Conservation (phyloP, 2,113 vertebrate species). For the Corythaixoides concolor region DNA sequence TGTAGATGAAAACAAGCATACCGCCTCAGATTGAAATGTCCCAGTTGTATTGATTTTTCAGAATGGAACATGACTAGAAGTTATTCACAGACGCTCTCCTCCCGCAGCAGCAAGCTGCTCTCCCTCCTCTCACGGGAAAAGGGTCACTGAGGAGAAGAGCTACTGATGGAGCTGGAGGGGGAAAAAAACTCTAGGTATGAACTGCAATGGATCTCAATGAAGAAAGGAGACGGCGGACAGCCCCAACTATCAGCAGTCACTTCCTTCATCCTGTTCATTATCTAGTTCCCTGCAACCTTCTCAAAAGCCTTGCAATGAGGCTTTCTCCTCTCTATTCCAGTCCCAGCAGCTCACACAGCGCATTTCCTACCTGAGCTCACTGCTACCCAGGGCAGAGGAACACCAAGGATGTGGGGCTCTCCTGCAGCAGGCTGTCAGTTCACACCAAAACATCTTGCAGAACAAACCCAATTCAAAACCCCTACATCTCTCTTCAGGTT, state of each 20-base stretch:
- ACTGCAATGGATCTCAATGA: neutral
- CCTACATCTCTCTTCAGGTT: neutral
- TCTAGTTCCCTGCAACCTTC: neutral
- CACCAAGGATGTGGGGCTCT: neutral
- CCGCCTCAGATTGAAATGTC: conserved; percentile 31
- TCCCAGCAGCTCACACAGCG: neutral
- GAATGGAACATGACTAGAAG: conserved; percentile 46
- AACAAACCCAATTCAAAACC: neutral
- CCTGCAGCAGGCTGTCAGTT: neutral
- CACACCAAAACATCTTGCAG: neutral
- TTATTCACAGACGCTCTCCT: conserved; percentile 29
- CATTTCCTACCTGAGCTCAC: neutral
- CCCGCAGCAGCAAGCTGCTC: conserved; percentile 40
- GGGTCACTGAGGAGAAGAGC: neutral
- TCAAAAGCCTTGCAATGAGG: neutral
- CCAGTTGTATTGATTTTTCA: conserved; percentile 62
- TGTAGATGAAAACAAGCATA: conserved; percentile 49
- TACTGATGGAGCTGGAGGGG: neutral
- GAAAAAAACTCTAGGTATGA: neutral
- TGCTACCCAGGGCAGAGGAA: neutral
- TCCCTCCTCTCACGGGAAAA: neutral
- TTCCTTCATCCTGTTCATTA: neutral
- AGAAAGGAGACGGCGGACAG: neutral
- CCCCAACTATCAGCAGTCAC: neutral
- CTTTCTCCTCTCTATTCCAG: neutral